Evolutionary conservation across 2,113 vertebrate species (phyloP).

Genomic region (Podilymbus podiceps): DNA sequence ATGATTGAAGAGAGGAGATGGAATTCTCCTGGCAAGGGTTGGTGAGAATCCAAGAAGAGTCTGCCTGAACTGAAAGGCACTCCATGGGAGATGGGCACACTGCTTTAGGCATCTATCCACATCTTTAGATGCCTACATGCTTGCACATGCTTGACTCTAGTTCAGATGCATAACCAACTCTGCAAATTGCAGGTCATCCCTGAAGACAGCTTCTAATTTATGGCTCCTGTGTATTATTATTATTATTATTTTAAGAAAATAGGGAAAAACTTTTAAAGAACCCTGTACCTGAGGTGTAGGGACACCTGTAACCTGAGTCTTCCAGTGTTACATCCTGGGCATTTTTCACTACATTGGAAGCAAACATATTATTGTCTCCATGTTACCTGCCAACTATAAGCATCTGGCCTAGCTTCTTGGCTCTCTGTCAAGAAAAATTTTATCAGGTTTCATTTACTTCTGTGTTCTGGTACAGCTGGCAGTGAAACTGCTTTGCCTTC

Average conservation of each 20-base stretch:
- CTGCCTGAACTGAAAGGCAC: background rate
- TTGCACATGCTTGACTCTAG: background rate
- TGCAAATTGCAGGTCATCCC: background rate
- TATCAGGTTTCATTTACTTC: slow-evolving; percentile 8
- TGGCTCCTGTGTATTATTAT: background rate
- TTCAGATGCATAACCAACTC: background rate
- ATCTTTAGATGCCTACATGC: background rate
- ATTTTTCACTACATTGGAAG: background rate
- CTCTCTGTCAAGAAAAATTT: slow-evolving; percentile 23
- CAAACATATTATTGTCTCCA: background rate
- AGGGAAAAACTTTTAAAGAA: background rate
- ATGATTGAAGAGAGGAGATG: background rate
- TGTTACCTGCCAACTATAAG: background rate
- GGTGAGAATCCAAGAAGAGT: background rate
- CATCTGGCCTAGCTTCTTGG: background rate
- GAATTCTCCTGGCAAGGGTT: background rate
- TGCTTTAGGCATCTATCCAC: background rate
- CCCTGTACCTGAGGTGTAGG: background rate
- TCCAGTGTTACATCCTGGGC: background rate
- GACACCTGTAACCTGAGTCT: background rate
- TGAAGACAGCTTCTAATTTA: background rate
- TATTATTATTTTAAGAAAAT: background rate
- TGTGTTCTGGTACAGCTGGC: slow-evolving; percentile 3
- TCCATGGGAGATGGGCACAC: background rate
- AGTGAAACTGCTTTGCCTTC: background rate